Conservation (phyloP, 2,797 vertebrate genomes). For the Etheostoma perlongum region DNA sequence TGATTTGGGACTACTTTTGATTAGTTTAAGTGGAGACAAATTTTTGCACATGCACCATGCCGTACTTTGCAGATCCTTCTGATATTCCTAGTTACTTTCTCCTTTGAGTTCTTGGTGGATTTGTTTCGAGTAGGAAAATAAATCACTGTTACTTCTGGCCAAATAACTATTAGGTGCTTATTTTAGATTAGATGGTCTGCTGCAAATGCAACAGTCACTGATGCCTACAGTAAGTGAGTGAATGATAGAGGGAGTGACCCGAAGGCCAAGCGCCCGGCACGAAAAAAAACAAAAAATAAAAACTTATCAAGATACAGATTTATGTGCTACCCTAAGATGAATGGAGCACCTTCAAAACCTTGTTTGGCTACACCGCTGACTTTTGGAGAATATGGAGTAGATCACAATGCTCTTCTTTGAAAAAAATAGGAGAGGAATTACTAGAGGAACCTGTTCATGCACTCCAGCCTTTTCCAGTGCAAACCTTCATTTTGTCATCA, state of each 20-base stretch:
- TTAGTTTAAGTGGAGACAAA: not conserved
- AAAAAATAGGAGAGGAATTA: not conserved
- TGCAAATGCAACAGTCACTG: constrained; percentile 25
- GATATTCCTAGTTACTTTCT: not conserved
- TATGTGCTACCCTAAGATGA: not conserved
- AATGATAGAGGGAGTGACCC: not conserved
- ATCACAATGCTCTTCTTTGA: not conserved
- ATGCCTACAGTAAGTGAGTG: not conserved
- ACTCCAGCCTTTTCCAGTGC: not conserved
- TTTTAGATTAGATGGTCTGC: not conserved
- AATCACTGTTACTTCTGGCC: constrained; percentile 4
- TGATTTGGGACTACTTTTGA: not conserved
- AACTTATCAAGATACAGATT: not conserved
- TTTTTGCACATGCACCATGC: not conserved
- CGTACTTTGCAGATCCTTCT: not conserved
- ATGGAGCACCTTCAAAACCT: not conserved
- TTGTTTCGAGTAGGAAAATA: constrained; percentile 4
- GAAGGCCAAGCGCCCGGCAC: not conserved
- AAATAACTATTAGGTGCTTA: not conserved
- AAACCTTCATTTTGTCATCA: not conserved
- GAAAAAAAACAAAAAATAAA: not conserved
- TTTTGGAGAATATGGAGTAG: not conserved
- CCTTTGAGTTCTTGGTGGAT: not conserved
- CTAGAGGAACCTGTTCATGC: not conserved
- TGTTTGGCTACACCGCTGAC: not conserved